Conservation (phyloP, 2,797 vertebrate species). For the Manis javanica region DNA sequence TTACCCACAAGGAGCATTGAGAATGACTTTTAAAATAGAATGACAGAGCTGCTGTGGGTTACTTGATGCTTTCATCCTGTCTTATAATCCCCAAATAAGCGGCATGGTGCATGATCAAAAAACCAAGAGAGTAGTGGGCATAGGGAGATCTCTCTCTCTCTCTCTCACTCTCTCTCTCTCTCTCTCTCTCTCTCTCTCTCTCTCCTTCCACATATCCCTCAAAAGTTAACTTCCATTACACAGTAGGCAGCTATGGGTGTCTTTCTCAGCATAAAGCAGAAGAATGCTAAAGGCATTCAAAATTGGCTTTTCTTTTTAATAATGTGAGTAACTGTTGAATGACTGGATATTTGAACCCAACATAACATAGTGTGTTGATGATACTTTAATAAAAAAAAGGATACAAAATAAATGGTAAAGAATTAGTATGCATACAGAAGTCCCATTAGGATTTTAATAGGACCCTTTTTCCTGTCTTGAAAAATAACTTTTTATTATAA, state of each 20-base stretch:
- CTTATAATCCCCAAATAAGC: not conserved
- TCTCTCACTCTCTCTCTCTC: not conserved
- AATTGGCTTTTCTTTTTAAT: not conserved
- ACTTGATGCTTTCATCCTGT: not conserved
- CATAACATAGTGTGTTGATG: no score
- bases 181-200: not conserved
- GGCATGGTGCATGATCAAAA: not conserved
- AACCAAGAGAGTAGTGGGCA: not conserved
- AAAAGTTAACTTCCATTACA: not conserved
- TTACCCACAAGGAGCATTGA: not conserved
- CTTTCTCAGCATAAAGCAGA: not conserved
- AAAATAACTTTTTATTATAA: conserved; percentile 48
- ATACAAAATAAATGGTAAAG: not conserved
- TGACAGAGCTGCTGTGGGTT: not conserved
- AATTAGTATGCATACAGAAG: not conserved
- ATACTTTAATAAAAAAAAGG: not conserved
- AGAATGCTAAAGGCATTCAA: not conserved
- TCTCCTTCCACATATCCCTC: no score
- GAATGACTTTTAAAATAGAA: not conserved
- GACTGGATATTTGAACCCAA: no score
- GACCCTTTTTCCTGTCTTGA: not conserved
- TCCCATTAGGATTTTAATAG: not conserved
- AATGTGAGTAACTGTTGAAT: no score
- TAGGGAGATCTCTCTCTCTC: not conserved
- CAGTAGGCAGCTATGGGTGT: not conserved